Percentiles rank a stretch among this genome's conserved stretches.
These are phyloP conservation scores for Tamandua tetradactyla DNA, from an alignment of 2,797 vertebrate genomes.

Conservation along the genomic window DNA sequence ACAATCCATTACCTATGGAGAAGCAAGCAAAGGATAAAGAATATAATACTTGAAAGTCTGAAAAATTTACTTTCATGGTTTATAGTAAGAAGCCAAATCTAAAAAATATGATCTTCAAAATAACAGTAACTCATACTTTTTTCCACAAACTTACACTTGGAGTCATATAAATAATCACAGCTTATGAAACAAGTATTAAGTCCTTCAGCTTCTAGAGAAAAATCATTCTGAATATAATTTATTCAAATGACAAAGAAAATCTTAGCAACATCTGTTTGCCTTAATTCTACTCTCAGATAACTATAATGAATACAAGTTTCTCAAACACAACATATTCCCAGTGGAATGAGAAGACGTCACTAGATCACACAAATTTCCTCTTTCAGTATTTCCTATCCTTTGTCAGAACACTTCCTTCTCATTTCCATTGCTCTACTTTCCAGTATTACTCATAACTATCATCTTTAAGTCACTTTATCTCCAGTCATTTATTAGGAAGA, in stretches of 20 bases:
- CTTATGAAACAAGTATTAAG: conserved; percentile 3
- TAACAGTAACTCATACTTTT: not conserved
- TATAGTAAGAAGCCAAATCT: not conserved
- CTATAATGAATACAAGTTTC: conserved; percentile 17
- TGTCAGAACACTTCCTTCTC: not conserved
- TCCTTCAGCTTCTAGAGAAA: not conserved
- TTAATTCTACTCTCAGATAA: conserved; percentile 29
- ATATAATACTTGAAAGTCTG: not conserved
- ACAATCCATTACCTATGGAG: conserved; percentile 60
- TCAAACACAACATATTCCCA: not conserved
- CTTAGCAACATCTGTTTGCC: not conserved
- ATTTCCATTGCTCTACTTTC: not conserved
- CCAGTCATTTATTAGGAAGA: not conserved
- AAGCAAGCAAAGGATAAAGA: conserved; percentile 64
- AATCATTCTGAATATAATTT: not conserved
- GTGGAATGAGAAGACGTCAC: not conserved
- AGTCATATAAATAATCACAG: not conserved
- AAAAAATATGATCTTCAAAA: not conserved
- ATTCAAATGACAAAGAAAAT: conserved; percentile 48
- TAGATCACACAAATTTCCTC: not conserved
- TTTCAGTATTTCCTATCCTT: not conserved
- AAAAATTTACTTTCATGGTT: not conserved
- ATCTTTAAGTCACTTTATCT: not conserved
- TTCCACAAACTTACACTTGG: not conserved
- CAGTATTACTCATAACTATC: not conserved